phyloP scores from a whole-genome alignment of 2,888 invertebrate species.

The Andrena dorsata region DNA sequence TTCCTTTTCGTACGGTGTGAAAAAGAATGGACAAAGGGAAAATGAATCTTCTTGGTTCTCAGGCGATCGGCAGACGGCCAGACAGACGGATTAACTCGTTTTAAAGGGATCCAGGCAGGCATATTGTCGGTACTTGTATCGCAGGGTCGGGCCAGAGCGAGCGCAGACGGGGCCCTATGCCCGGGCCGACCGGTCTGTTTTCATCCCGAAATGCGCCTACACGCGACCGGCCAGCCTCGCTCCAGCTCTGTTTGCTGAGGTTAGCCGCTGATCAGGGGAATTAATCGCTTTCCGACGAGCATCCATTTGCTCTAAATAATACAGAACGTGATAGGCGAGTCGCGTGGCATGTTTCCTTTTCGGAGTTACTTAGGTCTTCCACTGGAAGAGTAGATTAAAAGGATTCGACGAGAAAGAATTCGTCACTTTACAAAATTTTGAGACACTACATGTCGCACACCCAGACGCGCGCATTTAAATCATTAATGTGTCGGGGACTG shows the following conservation, averaged over 20 bases:
- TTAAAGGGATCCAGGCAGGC: constrained; percentile 77
- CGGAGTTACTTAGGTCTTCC: no score
- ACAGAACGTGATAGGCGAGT: no score
- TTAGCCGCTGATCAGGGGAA: no score
- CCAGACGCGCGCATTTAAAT: constrained; percentile 27
- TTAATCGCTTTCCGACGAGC: no score
- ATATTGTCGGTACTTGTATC: constrained; percentile 58
- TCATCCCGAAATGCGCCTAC: constrained; percentile 67
- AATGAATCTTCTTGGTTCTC: constrained; percentile 82
- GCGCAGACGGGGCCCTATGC: neutral
- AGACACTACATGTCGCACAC: constrained; percentile 23
- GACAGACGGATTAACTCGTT: constrained; percentile 79
- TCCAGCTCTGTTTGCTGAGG: constrained; percentile 9
- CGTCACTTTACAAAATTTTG: constrained; percentile 3
- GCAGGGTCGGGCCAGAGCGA: neutral
- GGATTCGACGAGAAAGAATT: no score
- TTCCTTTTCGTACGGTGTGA: constrained; percentile 78
- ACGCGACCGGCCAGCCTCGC: constrained; percentile 50
- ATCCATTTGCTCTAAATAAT: no score
- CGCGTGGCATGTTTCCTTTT: no score
- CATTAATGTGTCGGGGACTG: constrained; percentile 19
- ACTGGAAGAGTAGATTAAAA: no score
- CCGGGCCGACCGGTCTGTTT: constrained; percentile 67
- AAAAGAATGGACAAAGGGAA: constrained; percentile 80
- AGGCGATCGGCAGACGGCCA: constrained; percentile 78